A percentile compares a stretch with the other conserved stretches of the same genome.
phyloP scores from a whole-genome alignment of 2,113 vertebrate genomes.

The Rafetus swinhoei region DNA sequence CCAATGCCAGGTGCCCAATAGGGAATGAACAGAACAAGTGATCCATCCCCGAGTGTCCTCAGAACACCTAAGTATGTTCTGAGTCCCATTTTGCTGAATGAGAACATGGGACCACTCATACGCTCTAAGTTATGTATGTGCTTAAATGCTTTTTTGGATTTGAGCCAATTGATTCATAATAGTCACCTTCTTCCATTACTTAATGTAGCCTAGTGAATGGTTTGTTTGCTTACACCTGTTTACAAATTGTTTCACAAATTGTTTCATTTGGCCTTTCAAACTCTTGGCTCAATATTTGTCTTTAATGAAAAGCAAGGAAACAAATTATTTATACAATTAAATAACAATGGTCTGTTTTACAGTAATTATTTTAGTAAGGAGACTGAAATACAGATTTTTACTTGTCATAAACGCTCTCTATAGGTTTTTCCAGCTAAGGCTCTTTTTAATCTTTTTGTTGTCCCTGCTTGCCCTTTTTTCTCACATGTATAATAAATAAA shows the following conservation, averaged over 20 bases:
- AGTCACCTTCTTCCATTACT: neutral
- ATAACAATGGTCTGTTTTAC: neutral
- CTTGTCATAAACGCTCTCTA: neutral
- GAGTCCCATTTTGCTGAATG: neutral
- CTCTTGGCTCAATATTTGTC: neutral
- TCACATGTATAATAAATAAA: neutral
- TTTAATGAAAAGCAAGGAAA: neutral
- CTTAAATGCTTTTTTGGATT: neutral
- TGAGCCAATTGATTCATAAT: neutral
- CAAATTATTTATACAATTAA: neutral
- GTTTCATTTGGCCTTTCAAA: neutral
- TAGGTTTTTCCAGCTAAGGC: neutral
- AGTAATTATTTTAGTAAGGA: neutral
- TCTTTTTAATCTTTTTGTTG: neutral
- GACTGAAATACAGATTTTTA: conserved; percentile 3
- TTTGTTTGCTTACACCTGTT: neutral
- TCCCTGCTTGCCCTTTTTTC: neutral
- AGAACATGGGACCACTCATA: neutral
- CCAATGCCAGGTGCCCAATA: no score
- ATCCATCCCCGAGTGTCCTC: no score
- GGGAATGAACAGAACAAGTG: no score
- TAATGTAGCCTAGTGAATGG: fast-evolving
- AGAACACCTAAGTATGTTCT: neutral
- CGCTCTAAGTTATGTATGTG: neutral
- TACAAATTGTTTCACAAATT: neutral